Percentiles rank a stretch among this genome's conserved stretches.
Evolutionary conservation across 2,888 invertebrate species (phyloP).

Genomic region (Azorinus chamasolen): DNA sequence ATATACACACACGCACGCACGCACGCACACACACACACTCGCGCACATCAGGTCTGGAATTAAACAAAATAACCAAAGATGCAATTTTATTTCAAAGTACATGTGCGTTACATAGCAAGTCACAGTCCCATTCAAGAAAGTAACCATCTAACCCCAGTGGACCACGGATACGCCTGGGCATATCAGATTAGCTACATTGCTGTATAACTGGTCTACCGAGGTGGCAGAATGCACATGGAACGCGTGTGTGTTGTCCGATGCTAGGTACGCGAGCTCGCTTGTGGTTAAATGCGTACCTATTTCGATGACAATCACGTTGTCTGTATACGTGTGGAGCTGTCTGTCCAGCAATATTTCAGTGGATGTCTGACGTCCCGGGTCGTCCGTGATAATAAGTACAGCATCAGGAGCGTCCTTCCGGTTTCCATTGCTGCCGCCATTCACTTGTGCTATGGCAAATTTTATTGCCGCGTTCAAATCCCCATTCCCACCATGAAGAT

Average conservation of each 20-base stretch:
- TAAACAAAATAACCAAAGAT: no score
- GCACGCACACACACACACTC: no score
- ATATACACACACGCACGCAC: no score
- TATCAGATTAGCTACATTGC: not conserved
- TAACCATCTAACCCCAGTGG: no score
- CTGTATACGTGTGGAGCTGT: not conserved
- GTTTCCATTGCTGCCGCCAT: conserved; percentile 4
- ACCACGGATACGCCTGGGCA: conserved; percentile 1
- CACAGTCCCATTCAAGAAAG: no score
- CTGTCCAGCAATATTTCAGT: not conserved
- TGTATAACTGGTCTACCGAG: not conserved
- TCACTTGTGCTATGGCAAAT: conserved; percentile 6
- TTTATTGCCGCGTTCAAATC: conserved; percentile 9
- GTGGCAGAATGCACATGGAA: conserved; percentile 4
- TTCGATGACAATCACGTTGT: conserved; percentile 19
- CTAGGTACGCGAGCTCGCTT: conserved; percentile 7
- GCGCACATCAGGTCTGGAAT: no score
- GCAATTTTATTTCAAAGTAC: no score
- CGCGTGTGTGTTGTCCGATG: conserved; percentile 6
- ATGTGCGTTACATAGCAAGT: no score
- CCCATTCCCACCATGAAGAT: conserved; percentile 14
- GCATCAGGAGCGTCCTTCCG: conserved; percentile 14
- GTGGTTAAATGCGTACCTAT: not conserved
- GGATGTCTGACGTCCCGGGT: not conserved
- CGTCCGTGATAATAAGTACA: conserved; percentile 18